Conservation (phyloP, 1,140 invertebrate genomes). For the Bombus affinis region DNA sequence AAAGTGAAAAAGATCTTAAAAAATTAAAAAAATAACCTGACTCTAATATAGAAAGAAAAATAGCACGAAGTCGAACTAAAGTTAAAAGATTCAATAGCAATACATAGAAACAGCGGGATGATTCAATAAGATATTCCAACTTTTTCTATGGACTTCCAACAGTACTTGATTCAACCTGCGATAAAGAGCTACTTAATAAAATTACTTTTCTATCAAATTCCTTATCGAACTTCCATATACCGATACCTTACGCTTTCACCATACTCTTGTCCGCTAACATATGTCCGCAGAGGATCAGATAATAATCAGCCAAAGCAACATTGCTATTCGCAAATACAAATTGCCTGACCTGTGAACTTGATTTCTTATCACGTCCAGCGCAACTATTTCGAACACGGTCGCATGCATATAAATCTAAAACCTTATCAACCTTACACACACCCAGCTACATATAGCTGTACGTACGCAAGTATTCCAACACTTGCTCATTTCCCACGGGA, state of each 20-base stretch:
- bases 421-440: not conserved
- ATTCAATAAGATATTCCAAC: not conserved
- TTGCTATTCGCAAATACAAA: constrained; percentile 19
- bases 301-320: constrained; percentile 9
- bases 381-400: constrained; percentile 16
- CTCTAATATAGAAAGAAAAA: not conserved
- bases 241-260: constrained; percentile 8
- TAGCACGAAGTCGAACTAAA: not conserved
- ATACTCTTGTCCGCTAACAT: not conserved
- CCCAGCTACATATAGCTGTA: too few species aligned
- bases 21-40: too few species aligned
- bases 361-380: constrained; percentile 10
- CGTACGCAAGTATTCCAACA: too few species aligned
- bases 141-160: not conserved
- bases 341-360: constrained; percentile 27
- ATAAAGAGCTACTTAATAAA: not conserved
- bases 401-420: constrained; percentile 7
- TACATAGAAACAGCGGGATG: too few species aligned
- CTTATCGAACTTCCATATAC: not conserved
- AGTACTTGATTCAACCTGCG: too few species aligned
- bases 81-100: too few species aligned
- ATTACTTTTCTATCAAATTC: not conserved
- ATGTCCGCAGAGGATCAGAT: constrained; percentile 12
- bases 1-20: too few species aligned
- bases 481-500: not conserved